Base-by-base conservation (phyloP, 2,113 vertebrate species). In the Ictidomys tridecemlineatus region DNA sequence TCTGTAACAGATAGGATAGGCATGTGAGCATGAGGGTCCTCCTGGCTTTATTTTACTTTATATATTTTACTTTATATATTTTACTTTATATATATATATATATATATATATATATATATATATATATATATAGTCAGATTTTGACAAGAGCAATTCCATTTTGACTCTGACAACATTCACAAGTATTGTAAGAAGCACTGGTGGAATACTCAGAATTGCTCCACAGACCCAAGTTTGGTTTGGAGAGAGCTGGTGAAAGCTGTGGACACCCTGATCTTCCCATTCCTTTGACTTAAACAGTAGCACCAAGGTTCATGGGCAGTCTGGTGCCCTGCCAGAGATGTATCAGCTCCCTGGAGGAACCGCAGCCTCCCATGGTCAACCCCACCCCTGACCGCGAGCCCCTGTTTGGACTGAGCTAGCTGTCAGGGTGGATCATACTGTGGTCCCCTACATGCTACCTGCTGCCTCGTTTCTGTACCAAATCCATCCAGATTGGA, bases 191-290 rank as follows among this genome's bases (percentile, higher is more conserved):
- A 67, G 28, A 83, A 76, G 26, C 58, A 53, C n/a, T 42, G 30
- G 51, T 86, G 42, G 48, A 69, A 69, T 83, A 16, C 56, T 95
- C 48, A 94, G n/a, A 70, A 74, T 74, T 48, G 22, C 74, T 92
- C 34, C 58, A 42, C 83, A 51, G 51, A 65, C 39, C 18, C 63
- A 51, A 24, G 32, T 86, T 34, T 76, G 65, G 85, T 74, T 37
- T 34, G 20, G 34, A 82, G 53, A 95, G 16, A 85, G 69, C 67
- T 61, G 53, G 84, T 0, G 3, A 45, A 83, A 82, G 18, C 56
- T 18, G 6, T 17, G 30, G 70, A 87, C 65, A 77, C 30, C 61
- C 82, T 85, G 51, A 67, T 91, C 77, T 80, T 90, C 87, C 82
- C 48, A 34, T 51, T 74, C 76, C 51, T 91, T 78, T 93, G 72